Evolutionary conservation across 2,797 vertebrate genomes (phyloP).

Genomic region (Enteromius afrohamiltoni): DNA sequence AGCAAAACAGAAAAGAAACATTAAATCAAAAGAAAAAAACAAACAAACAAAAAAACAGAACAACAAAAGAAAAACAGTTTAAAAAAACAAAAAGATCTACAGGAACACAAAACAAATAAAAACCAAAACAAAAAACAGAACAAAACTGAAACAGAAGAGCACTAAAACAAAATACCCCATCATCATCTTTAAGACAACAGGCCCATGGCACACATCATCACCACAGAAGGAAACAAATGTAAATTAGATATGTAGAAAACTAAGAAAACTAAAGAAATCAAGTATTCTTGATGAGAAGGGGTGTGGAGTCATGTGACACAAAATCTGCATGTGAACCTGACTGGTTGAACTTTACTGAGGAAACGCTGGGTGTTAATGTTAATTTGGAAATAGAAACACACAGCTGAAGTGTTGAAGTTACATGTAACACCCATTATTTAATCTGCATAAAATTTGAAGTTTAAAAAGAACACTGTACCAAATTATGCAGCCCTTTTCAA

Average conservation of each 20-base stretch:
- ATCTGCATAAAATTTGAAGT: not conserved
- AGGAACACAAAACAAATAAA: not conserved
- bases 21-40: not conserved
- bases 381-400: constrained; percentile 33
- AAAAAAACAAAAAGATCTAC: not conserved
- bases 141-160: not conserved
- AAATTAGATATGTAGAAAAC: not conserved
- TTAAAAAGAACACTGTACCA: not conserved
- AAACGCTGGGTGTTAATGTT: constrained; percentile 13
- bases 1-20: not conserved
- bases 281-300: not conserved
- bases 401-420: constrained; percentile 7
- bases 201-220: not conserved
- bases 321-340: not conserved
- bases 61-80: not conserved
- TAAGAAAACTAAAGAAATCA: not conserved
- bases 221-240: not conserved
- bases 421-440: constrained; percentile 29
- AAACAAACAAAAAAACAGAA: not conserved
- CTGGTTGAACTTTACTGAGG: constrained; percentile 14
- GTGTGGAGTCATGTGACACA: constrained; percentile 10
- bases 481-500: constrained; percentile 5
- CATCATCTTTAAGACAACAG: not conserved
- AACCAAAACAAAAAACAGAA: not conserved
- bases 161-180: not conserved